Conservation (phyloP, 2,113 vertebrate species). For the Sminthopsis crassicaudata region DNA sequence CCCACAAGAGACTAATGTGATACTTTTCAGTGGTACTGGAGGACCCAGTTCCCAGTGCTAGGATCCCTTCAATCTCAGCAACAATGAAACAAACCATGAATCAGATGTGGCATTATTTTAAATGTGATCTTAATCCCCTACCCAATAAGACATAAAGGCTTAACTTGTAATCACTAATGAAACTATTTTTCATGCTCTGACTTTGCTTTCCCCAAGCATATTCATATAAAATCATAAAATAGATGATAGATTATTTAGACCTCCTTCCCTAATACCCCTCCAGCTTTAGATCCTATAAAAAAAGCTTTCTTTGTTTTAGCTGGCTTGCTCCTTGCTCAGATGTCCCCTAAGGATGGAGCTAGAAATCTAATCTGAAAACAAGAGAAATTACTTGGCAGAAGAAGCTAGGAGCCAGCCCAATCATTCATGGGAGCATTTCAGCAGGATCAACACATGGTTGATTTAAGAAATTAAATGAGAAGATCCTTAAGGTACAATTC, state of each 20-base stretch:
- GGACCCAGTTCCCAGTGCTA: background rate
- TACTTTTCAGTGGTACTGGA: background rate
- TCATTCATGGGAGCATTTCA: slow-evolving; percentile 18
- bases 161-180: background rate
- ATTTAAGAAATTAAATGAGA: background rate
- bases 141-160: background rate
- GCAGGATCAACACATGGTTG: background rate
- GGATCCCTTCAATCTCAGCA: background rate
- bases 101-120: background rate
- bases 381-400: background rate
- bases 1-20: background rate
- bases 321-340: background rate
- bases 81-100: background rate
- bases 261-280: background rate
- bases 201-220: background rate
- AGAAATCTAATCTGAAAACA: background rate
- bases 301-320: background rate
- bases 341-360: background rate
- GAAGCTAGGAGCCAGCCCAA: background rate
- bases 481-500: background rate
- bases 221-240: background rate
- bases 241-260: background rate
- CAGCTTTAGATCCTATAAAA: background rate
- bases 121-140: background rate
- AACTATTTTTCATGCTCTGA: background rate